Percentiles rank a stretch among this genome's conserved stretches.
Evolutionary conservation across 2,797 vertebrate genomes (phyloP).

Genomic region (Sebastes trivittatus): DNA sequence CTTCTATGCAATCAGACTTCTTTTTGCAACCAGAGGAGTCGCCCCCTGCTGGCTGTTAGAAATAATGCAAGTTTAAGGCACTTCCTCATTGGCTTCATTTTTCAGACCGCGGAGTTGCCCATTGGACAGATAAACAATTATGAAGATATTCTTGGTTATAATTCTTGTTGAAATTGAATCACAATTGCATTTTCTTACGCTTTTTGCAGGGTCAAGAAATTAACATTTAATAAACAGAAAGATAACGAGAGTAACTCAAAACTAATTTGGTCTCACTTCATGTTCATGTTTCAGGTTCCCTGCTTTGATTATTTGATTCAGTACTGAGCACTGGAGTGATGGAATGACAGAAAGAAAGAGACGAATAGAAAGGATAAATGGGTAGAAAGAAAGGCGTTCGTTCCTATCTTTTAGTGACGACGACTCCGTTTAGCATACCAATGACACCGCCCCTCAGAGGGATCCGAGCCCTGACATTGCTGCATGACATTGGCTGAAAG

Average conservation of each 20-base stretch:
- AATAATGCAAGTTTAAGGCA: too few species aligned
- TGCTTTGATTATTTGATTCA: neutral
- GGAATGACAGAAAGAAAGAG: neutral
- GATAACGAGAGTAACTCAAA: neutral
- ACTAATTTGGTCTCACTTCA: neutral
- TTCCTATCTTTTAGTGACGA: neutral
- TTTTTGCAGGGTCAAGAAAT: neutral
- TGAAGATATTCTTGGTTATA: too few species aligned
- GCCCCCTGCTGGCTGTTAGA: too few species aligned
- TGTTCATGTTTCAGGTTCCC: neutral
- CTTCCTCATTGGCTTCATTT: too few species aligned
- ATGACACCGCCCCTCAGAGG: neutral
- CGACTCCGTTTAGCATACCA: slow-evolving; percentile 15
- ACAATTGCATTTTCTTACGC: neutral
- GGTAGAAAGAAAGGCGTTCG: neutral
- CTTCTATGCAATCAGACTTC: too few species aligned
- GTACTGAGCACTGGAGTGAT: neutral
- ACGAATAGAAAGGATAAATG: neutral
- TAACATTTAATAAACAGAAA: neutral
- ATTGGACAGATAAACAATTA: neutral
- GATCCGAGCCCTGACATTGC: neutral
- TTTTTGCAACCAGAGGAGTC: too few species aligned
- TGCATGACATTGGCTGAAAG: slow-evolving; percentile 59
- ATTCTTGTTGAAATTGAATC: neutral
- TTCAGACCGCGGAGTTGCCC: neutral